phyloP scores from a whole-genome alignment of 2,113 vertebrate genomes.

The Tauraco erythrolophus region DNA sequence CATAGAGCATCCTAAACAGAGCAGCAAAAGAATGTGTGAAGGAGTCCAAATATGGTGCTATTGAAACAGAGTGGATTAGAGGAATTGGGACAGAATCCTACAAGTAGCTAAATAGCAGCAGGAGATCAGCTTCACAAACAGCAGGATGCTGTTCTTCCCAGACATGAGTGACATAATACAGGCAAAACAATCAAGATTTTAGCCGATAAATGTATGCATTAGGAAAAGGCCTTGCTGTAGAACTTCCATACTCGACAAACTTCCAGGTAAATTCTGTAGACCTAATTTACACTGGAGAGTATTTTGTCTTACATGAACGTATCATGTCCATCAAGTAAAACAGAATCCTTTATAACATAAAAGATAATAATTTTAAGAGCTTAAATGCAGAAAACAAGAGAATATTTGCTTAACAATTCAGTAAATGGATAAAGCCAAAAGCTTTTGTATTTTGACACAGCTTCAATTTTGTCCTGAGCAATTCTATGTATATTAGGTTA shows the following conservation, averaged over 20 bases:
- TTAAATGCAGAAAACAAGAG: not conserved
- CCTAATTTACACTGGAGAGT: not conserved
- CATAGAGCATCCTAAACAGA: slow-evolving; percentile 49
- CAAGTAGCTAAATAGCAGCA: slow-evolving; percentile 65
- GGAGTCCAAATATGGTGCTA: slow-evolving; percentile 68
- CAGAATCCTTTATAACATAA: not conserved
- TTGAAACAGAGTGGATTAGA: slow-evolving; percentile 63
- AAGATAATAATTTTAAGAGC: not conserved
- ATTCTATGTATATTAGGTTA: not conserved
- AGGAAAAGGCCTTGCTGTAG: not conserved
- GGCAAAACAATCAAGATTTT: slow-evolving; percentile 56
- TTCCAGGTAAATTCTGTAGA: not conserved
- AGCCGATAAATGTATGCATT: slow-evolving; percentile 45
- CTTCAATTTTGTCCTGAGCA: not conserved
- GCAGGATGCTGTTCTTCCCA: slow-evolving; percentile 60
- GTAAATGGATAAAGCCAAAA: not conserved
- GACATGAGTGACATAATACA: slow-evolving; percentile 67
- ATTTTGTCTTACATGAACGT: not conserved
- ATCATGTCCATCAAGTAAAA: not conserved
- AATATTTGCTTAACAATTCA: not conserved
- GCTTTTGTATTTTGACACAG: not conserved
- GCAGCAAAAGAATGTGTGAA: slow-evolving; percentile 60
- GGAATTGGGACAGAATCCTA: slow-evolving; percentile 56
- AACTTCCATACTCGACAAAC: not conserved
- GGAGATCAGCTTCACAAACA: slow-evolving; percentile 66